Base-by-base conservation (phyloP, 2,888 invertebrate genomes). In the Spodoptera littoralis region DNA sequence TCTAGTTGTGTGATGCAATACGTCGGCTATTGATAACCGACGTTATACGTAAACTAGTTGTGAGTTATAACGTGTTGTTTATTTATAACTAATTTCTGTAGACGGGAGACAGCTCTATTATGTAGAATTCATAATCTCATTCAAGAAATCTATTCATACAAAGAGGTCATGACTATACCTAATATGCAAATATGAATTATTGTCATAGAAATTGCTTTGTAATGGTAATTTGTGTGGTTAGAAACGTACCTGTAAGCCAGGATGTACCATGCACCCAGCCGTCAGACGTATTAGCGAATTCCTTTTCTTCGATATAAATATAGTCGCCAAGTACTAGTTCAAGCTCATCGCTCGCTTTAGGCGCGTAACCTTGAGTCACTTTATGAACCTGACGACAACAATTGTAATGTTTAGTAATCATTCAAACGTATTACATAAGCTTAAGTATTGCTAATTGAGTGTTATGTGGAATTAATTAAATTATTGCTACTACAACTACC, bases 221-320 rank as follows among this genome's bases (percentile, higher is more conserved):
- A n/a, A 11, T 18, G 44, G 22, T 50, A 12, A 65, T 65, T 22
- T 4, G n/a, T 4, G 41, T 61, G 12, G 6, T 12, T 41, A 4
- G 13, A 24, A 4, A 69, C 68, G 24, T 24, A 88, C 97, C 98
- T 54, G 97, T 98, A 44, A 97, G 91, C 97, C 97, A 97, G 0
- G 97, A 98, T 24, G 96, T 96, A 36, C 98, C 98, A 81, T 97
- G 97, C 36, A 97, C 97, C 98, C 98, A 98, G 56, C 98, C 98
- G 90, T 98, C 98, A 0, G 96, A 95, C 2, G 97, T 97, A 74
- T 92, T 96, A 57, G 96, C 96, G 55, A 97, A 92, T 48, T 97
- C 97, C 73, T 97, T 97, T 79, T 96, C 96, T 77, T 96, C 96
- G 56, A 98, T 95, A 87, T 98, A 98, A 73, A 98, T 96, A 86